Base-by-base conservation (phyloP, 1,140 invertebrate species). In the Lamellibrachia luymesi region DNA sequence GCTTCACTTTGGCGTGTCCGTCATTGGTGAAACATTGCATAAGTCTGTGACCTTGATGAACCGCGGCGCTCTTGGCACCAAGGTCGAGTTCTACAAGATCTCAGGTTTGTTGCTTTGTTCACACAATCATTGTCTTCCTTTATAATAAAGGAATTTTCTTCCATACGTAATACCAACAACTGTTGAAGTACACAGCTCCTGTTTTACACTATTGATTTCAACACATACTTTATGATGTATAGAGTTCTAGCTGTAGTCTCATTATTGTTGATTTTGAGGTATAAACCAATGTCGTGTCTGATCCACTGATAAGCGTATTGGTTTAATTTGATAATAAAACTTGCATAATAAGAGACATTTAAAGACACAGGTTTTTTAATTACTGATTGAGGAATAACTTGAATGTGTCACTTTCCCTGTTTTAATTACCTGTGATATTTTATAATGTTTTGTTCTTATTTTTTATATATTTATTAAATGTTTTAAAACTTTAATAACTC, bases 41-140 rank as follows among this genome's bases (percentile, higher is more conserved):
- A 93, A 95, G 91, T 95, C 95, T 13, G 94, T 96, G 50, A 96
- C 95, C 1, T 94, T 96, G 22, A 95, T 95, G 50, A 96, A 96
- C 94, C 95, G 95, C 64, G 96, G 96, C 91, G 96, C 96, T 25
- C 94, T 96, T n/a, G 95, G 95, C 25, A 96, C 96, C n/a, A 95
- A 95, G 80, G 96, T 95, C 94, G 95, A 95, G 89, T 96, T 96
- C 93, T 95, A 95, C 93, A 96, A 96, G 94, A 93, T 95, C 22
- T 95, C 95, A 92, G 95, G 95, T 95, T 56, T 92, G 93, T 27
- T 50, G 27, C 51, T 50, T 80, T 80, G 4, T 50, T 4, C 8
- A 4, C 2, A 49, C 56, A 10, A 2, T 25, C 10, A 27, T 90
- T 90, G 25, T 93, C 27, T 93, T 27, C 27, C 64, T 80, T 80